phyloP scores from a whole-genome alignment of 2,113 vertebrate genomes.

The Passer montanus region DNA sequence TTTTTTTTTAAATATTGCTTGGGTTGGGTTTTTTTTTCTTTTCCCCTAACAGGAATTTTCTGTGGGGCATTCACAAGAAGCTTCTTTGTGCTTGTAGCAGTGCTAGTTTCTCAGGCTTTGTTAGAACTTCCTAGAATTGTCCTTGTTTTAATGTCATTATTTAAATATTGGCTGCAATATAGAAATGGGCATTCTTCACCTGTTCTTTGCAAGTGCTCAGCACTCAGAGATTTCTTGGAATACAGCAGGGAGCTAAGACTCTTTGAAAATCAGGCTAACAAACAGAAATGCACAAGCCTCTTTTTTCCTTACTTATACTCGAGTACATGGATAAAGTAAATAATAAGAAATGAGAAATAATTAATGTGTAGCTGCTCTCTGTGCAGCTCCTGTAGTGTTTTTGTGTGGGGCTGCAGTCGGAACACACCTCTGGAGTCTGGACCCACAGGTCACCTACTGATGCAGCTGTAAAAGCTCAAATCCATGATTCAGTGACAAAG shows the following conservation, averaged over 20 bases:
- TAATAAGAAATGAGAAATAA: background rate
- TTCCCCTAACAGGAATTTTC: background rate
- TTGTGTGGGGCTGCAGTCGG: background rate
- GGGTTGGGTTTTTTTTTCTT: fast-evolving
- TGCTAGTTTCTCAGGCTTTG: background rate
- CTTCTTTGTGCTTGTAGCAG: background rate
- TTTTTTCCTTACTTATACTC: background rate
- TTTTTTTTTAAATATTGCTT: background rate
- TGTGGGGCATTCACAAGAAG: background rate
- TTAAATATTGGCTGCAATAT: background rate
- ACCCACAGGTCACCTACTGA: background rate
- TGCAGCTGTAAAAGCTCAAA: background rate
- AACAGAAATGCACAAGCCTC: background rate
- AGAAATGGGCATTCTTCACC: background rate
- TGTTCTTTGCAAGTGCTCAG: background rate
- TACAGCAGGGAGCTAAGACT: background rate
- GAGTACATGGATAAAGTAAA: background rate
- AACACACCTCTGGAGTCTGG: background rate
- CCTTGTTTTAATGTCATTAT: background rate
- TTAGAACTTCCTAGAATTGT: background rate
- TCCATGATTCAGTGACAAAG: background rate
- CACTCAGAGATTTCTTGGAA: background rate
- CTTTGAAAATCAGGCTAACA: conserved; percentile 45
- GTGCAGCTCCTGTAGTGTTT: background rate
- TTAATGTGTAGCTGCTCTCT: background rate